Base-by-base conservation (phyloP, 1,140 invertebrate species). In the Arion vulgaris region DNA sequence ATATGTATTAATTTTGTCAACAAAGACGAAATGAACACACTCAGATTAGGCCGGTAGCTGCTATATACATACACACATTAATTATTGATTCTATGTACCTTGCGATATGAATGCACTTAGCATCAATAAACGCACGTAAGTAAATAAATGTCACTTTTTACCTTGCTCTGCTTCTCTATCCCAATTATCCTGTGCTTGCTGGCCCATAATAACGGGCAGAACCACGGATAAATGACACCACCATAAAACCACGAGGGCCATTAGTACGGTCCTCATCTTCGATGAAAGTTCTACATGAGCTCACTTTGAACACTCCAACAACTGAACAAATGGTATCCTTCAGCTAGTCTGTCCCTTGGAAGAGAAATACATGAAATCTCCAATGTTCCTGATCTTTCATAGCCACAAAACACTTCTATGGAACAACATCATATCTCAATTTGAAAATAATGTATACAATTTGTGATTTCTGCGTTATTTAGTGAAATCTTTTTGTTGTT, bases 191-290 rank as follows among this genome's bases (percentile, higher is more conserved):
- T 57, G 57, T 17, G 66, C 51, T 49, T 83, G 80, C 57, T 84
- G 80, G 19, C 80, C 83, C 53, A 84, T 26, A 19, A 84, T 81
- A 17, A 81, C 83, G 9, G 83, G 80, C 38, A 81, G 68, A 36
- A 84, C 51, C 9, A 84, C 32, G 34, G 80, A 74, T 62, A 76
- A 71, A 74, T 68, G 73, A 41, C 80, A 84, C 80, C 78, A 84
- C 76, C 83, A 84, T 41, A 84, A 49, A 66, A 84, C 62, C 51
- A 76, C 83, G 62, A 84, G 80, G 83, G 83, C 80, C 83, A 82
- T 81, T 75, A 79, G 39, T 57, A 84, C 83, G 53, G 83, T 73
- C 80, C 83, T 45, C 83, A 81, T 84, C 45, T 32, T 53, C 75
- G 53, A 62, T 19, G 45, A 23, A 36, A 36, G 34, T 66, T 19